These are phyloP conservation scores for Hirtodrosophila trivittata DNA, from an alignment of 2,888 invertebrate species.

Conservation along the genomic window DNA sequence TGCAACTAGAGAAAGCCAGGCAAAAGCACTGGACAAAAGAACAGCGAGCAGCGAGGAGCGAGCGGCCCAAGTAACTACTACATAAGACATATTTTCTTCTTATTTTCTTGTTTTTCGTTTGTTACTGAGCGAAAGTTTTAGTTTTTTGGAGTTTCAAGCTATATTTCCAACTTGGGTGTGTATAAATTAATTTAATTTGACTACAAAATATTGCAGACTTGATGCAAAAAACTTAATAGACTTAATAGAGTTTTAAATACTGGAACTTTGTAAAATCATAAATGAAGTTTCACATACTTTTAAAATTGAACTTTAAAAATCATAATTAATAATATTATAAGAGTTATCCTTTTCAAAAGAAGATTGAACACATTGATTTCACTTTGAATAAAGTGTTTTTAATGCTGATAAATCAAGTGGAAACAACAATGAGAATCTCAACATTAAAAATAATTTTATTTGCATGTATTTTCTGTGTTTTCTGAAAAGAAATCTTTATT, in stretches of 20 bases:
- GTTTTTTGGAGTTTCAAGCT: conserved; percentile 46
- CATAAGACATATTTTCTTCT: conserved; percentile 55
- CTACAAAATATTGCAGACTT: conserved; percentile 62
- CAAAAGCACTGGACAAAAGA: conserved; percentile 11
- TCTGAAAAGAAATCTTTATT: too few species aligned
- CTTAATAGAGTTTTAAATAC: conserved; percentile 43
- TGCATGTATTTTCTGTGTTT: too few species aligned
- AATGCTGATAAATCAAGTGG: conserved; percentile 3
- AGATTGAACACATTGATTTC: too few species aligned
- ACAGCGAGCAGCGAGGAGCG: background rate
- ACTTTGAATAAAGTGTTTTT: too few species aligned
- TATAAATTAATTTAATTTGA: conserved; percentile 73
- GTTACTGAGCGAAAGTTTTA: conserved; percentile 49
- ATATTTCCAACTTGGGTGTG: conserved; percentile 56
- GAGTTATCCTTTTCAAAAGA: too few species aligned
- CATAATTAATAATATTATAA: too few species aligned
- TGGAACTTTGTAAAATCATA: conserved; percentile 29
- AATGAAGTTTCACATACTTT: conserved; percentile 22
- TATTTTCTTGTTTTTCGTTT: conserved; percentile 11
- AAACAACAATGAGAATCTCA: too few species aligned
- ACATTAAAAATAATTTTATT: too few species aligned
- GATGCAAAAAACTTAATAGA: conserved; percentile 31
- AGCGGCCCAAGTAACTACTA: conserved; percentile 25
- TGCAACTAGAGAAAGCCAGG: conserved; percentile 30
- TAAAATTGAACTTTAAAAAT: background rate